Base-by-base conservation (phyloP, 2,888 invertebrate species). In the Sphecodes monilicornis region DNA sequence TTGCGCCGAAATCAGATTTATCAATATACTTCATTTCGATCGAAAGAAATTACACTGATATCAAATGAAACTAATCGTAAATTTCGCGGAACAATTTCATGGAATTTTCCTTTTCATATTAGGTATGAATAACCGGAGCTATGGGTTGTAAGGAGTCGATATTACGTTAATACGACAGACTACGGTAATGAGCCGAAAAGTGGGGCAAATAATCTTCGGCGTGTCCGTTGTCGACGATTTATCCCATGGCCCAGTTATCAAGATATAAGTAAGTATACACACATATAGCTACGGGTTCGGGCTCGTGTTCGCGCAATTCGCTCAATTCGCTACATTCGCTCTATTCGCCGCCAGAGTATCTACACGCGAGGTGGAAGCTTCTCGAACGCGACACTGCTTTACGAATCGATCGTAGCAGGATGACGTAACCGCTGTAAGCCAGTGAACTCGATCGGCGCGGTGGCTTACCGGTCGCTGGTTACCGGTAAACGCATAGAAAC, bases 371-470 rank as follows among this genome's bases (percentile, higher is more conserved):
- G 57, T 60, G 26, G 89, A 89, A 89, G 78, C 70, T 88, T 87
- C 87, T 87, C 82, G 86, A 86, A 86, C 71, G 39, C 78, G 86
- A 74, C 77, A 68, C 71, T 86, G 70, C 75, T 76, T 79, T 80
- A 74, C 78, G 71, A 82, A 90, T 90, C 88, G 88, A 90, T 89
- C 87, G 79, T 57, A 11, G 39, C 32, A 66, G 11, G 64, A 39
- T 87, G 90, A 88, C 83, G 88, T 83, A 88, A 90, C 46, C 72
- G 29, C 29, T 29, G 54, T 75, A 46, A 80, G 78, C 73, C 68
- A 76, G 36, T 73, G 76, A 85, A 90, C 76, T 88, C 81, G 81
- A 82, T 85, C 73, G 84, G 69, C 68, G 71, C 66, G 36, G 22
- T 22, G 36, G 57, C 81, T 75, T 77, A 60, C 60, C 57, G 26